Base-by-base conservation (phyloP, 2,888 invertebrate species). In the Aradus depressus region DNA sequence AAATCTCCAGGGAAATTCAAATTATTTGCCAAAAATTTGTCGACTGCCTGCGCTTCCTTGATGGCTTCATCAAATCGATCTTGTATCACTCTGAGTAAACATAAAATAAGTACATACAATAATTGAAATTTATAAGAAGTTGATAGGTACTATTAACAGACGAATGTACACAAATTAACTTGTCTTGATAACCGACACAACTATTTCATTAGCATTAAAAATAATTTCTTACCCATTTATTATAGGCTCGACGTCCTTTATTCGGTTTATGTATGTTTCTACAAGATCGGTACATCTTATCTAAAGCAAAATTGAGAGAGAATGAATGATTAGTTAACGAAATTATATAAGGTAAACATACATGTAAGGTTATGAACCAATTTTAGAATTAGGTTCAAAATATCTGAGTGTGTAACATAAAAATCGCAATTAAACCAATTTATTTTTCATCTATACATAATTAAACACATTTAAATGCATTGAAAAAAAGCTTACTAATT, bases 51-150 rank as follows among this genome's bases (percentile, higher is more conserved):
- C 0, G 93, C 92, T 62, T 92, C 90, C 60, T 78, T 74, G 26
- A 85, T 62, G 0, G 93, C 93, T 41, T 77, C 77, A 22, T 81
- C 77, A 66, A 83, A 92, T 49, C 90, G 75, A 54, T 85, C 75
- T 59, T 86, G 85, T 1, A 89, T 84, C 19, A 91, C 77, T 64
- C 84, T 56, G 45, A 3, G 38, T 12, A 4, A 35, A 16, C 18
- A 35, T 14, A 14, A 16, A 19, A 35, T 35, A 19, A 35, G 37
- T 6, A 16, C 10, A 12, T 10, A 31, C 12, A 31, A 31, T 31
- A 31, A 31, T 12, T 31, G 31, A 12, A n/a, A n/a, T n/a, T n/a
- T n/a, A n/a, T n/a, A n/a, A n/a, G n/a, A n/a, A n/a, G n/a, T n/a
- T n/a, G 28, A 10, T 10, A 28, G 28, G 10, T 28, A 28, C 6